These are phyloP conservation scores for Gadopsis bispinosus DNA, from an alignment of 2,797 vertebrate genomes.

Conservation along the genomic window DNA sequence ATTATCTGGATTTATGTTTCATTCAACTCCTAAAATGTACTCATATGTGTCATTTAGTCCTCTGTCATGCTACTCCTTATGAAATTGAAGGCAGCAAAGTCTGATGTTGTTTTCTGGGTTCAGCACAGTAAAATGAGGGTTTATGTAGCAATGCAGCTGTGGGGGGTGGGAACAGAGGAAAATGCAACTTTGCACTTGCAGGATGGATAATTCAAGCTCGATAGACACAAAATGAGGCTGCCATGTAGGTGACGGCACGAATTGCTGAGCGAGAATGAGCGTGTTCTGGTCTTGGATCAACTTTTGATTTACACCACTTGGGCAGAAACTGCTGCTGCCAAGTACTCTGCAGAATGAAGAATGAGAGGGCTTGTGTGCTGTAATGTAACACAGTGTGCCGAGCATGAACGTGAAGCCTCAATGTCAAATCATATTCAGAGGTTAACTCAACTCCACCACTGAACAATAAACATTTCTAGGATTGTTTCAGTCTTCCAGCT, in stretches of 20 bases:
- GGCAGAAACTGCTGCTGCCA: constrained; percentile 22
- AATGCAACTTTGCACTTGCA: not conserved
- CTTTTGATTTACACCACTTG: constrained; percentile 44
- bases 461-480: constrained; percentile 10
- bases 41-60: not conserved
- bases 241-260: constrained; percentile 13
- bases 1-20: not conserved
- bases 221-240: constrained; percentile 22
- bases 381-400: constrained; percentile 5
- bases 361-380: not conserved
- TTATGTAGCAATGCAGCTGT: not conserved
- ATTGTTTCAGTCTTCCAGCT: not conserved
- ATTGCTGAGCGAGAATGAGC: constrained; percentile 20
- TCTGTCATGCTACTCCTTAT: not conserved
- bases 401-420: not conserved
- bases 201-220: constrained; percentile 17
- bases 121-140: not conserved
- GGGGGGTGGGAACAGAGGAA: not conserved
- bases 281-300: constrained; percentile 4
- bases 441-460: not conserved
- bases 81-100: not conserved
- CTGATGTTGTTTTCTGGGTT: not conserved
- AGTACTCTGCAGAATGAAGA: constrained; percentile 14
- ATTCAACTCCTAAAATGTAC: not conserved
- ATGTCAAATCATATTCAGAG: not conserved